phyloP scores from a whole-genome alignment of 2,888 invertebrate genomes.

The Hypomecis atomaria region DNA sequence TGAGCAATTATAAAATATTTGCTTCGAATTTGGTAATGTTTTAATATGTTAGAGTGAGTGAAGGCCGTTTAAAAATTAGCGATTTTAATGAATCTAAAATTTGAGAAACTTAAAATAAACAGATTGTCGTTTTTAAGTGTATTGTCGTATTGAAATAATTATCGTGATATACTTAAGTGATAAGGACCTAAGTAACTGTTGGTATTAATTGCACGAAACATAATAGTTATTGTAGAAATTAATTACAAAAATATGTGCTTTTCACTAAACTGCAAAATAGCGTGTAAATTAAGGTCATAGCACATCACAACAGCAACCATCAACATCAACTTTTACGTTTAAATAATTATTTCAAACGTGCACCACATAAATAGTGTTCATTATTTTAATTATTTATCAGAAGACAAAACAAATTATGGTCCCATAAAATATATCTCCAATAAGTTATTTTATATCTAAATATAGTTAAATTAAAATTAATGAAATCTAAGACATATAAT shows the following conservation, averaged over 20 bases:
- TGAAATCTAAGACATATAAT: too few relatives aligned
- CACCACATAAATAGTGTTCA: too few relatives aligned
- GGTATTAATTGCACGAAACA: background rate
- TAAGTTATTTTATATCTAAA: too few relatives aligned
- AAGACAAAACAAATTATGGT: too few relatives aligned
- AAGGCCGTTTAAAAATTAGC: background rate
- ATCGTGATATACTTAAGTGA: background rate
- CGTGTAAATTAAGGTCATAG: background rate
- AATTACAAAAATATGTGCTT: background rate
- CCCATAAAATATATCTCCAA: too few relatives aligned
- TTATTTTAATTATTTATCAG: too few relatives aligned
- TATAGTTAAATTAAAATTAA: too few relatives aligned
- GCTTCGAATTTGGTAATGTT: slow-evolving; percentile 9
- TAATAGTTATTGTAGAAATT: background rate
- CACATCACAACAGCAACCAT: background rate
- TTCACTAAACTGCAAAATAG: background rate
- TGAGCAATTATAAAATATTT: slow-evolving; percentile 17
- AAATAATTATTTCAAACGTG: background rate
- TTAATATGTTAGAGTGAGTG: slow-evolving; percentile 19
- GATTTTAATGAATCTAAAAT: background rate
- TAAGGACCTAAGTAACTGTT: background rate
- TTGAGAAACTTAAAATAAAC: background rate
- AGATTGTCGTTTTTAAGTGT: background rate
- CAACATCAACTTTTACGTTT: background rate
- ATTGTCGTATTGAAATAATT: background rate